Conservation (phyloP, 2,888 invertebrate genomes). For the Drosophila tripunctata region DNA sequence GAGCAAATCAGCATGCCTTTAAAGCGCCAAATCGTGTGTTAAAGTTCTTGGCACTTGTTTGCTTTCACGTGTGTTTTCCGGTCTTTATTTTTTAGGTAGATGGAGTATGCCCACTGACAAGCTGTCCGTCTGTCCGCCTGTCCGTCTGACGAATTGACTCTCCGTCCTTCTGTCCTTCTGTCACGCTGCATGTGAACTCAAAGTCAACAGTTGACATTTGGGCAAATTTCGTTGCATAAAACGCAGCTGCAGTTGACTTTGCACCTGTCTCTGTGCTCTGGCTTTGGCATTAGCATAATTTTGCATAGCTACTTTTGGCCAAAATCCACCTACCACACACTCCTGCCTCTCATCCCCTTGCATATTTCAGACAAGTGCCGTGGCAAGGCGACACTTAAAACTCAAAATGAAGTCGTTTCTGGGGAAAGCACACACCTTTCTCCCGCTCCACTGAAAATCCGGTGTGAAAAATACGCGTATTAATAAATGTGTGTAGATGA, state of each 20-base stretch:
- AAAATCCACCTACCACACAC: background rate
- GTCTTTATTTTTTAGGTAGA: no score
- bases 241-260: slow-evolving; percentile 37
- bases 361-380: slow-evolving; percentile 75
- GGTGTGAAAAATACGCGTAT: slow-evolving; percentile 68
- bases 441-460: slow-evolving; percentile 51
- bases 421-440: background rate
- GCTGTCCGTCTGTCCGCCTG: background rate
- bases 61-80: slow-evolving; percentile 4
- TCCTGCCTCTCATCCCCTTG: slow-evolving; percentile 37
- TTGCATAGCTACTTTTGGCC: slow-evolving; percentile 50
- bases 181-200: slow-evolving; percentile 39
- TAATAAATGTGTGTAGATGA: slow-evolving; percentile 61
- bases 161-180: background rate
- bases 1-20: slow-evolving; percentile 35
- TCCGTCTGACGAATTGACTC: background rate
- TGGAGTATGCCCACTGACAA: slow-evolving; percentile 41
- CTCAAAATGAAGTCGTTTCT: slow-evolving; percentile 74
- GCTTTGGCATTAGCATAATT: slow-evolving; percentile 77
- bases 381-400: slow-evolving; percentile 66
- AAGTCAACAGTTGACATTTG: slow-evolving; percentile 68
- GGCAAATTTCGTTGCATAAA: slow-evolving; percentile 69
- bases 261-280: slow-evolving; percentile 21
- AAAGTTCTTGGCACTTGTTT: slow-evolving; percentile 63
- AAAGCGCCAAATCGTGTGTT: slow-evolving; percentile 69